Conservation (phyloP, 2,797 vertebrate genomes). For the Urophycis tenuis region DNA sequence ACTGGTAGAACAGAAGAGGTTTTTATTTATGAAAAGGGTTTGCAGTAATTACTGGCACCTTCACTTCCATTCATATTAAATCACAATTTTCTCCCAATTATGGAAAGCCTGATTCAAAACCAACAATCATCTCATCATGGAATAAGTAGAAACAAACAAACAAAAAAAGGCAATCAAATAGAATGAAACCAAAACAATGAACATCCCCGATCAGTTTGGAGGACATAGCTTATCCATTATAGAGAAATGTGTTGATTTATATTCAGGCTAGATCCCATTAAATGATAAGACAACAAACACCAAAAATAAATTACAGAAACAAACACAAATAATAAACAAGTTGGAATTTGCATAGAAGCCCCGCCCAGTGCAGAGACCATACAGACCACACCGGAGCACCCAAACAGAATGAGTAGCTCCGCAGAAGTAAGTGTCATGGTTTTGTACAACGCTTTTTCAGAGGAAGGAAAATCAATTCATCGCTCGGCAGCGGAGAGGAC, state of each 20-base stretch:
- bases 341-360: constrained; percentile 15
- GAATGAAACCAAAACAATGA: background rate
- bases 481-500: background rate
- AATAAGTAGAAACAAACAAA: background rate
- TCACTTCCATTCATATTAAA: background rate
- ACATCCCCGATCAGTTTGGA: background rate
- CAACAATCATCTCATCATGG: background rate
- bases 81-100: background rate
- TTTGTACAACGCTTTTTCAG: background rate
- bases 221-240: background rate
- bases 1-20: background rate
- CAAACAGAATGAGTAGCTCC: no score
- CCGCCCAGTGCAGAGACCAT: background rate
- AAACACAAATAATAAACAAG: background rate
- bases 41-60: background rate
- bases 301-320: constrained; percentile 3
- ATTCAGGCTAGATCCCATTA: constrained; percentile 4
- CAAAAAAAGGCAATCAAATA: background rate
- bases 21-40: background rate
- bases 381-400: no score
- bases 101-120: background rate
- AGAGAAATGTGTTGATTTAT: background rate
- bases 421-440: no score
- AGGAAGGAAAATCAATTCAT: background rate
- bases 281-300: constrained; percentile 11